phyloP scores from a whole-genome alignment of 2,113 vertebrate species.

The Poicephalus gulielmi region DNA sequence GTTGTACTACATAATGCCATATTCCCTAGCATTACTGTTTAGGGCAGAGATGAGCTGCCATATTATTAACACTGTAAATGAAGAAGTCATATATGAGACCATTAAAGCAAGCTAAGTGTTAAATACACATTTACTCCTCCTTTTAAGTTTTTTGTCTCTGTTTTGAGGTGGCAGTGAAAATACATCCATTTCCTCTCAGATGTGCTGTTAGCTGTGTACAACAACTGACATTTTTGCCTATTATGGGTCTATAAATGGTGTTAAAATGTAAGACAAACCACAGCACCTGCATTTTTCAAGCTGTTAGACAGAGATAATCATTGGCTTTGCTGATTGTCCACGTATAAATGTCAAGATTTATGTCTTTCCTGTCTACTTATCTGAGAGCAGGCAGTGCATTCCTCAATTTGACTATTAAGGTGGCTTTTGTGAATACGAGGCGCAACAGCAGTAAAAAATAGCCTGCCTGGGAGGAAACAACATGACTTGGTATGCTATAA shows the following conservation, averaged over 20 bases:
- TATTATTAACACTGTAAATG: slow-evolving; percentile 20
- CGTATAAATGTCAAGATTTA: slow-evolving; percentile 16
- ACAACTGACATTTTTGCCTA: not conserved
- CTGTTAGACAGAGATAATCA: slow-evolving; percentile 34
- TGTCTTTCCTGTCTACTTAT: slow-evolving; percentile 8
- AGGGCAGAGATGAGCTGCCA: not conserved
- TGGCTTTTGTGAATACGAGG: not conserved
- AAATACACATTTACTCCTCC: not conserved
- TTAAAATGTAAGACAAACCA: not conserved
- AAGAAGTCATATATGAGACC: not conserved
- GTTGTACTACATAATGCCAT: not conserved
- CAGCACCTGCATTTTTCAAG: slow-evolving; percentile 7
- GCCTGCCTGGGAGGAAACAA: not conserved
- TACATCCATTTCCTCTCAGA: not conserved
- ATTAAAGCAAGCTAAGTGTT: slow-evolving; percentile 29
- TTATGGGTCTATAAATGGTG: not conserved
- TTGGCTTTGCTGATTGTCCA: not conserved
- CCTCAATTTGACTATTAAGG: slow-evolving; percentile 37
- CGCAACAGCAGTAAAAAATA: not conserved
- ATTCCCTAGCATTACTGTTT: not conserved
- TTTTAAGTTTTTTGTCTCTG: not conserved
- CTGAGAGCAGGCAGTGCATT: not conserved
- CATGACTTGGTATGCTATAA: not conserved
- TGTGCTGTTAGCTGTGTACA: not conserved
- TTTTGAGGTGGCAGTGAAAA: not conserved